A percentile compares a stretch with the other conserved stretches of the same genome.
Evolutionary conservation across 2,797 vertebrate genomes (phyloP).

Genomic region (Meda fulgida): DNA sequence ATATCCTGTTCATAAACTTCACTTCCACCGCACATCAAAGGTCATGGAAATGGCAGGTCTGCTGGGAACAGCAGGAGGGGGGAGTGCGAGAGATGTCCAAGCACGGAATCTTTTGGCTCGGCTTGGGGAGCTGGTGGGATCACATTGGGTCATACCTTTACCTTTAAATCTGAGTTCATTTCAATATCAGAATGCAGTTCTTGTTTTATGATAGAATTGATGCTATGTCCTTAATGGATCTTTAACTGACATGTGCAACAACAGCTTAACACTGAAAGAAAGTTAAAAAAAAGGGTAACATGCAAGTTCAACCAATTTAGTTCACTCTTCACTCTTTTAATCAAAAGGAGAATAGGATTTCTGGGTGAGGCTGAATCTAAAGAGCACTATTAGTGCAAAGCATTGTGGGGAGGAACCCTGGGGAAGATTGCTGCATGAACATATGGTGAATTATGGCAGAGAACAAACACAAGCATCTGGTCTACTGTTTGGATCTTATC

Average conservation of each 20-base stretch:
- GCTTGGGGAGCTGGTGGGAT: slow-evolving; percentile 3
- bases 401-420: slow-evolving; percentile 5
- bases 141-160: neutral
- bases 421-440: slow-evolving; percentile 18
- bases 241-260: neutral
- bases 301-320: neutral
- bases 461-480: slow-evolving; percentile 24
- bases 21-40: slow-evolving; percentile 55
- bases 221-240: neutral
- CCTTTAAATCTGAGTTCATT: neutral
- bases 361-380: neutral
- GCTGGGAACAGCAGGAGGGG: slow-evolving; percentile 40
- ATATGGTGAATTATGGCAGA: slow-evolving; percentile 30
- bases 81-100: slow-evolving; percentile 52
- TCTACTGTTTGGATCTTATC: slow-evolving; percentile 10
- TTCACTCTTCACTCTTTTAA: neutral
- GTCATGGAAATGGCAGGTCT: slow-evolving; percentile 61
- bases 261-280: neutral
- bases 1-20: slow-evolving; percentile 44
- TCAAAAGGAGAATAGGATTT: slow-evolving; percentile 10
- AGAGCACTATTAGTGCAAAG: slow-evolving; percentile 14
- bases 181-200: neutral
- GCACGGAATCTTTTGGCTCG: slow-evolving; percentile 40
- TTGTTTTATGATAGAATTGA: neutral
- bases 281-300: neutral